Base-by-base conservation (phyloP, 2,113 vertebrate genomes). In the Psephotus haematonotus region DNA sequence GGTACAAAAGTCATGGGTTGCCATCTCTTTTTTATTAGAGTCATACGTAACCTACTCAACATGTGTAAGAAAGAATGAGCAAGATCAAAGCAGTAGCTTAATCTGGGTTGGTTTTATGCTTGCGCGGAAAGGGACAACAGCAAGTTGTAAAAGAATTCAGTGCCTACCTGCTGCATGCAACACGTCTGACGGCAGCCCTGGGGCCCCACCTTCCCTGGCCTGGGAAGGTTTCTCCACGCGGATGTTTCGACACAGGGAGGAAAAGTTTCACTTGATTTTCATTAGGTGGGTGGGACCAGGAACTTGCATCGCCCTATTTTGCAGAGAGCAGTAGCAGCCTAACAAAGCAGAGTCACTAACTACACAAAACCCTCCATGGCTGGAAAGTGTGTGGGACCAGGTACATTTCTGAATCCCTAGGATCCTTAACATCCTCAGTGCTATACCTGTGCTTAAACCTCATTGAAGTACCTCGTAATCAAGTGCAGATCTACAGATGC, bases 131-230 rank as follows among this genome's bases (percentile, higher is more conserved):
- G 33, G 3, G 18, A 95, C 47, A 92, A 91, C 23, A 81, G 46
- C 82, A 47, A 71, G 67, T 22, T 23, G 19, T 6, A 31, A 28
- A 95, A 81, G 43, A 60, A 85, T 90, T 63, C 49, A 86, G 43
- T 75, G 29, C 64, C 46, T 57, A 44, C 57, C 57, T 79, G 47
- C 47, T 25, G 20, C 2, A 0, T 31, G 31, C 72, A 53, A 43
- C 0, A 2, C 0, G 0, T 18, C 31, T 5, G 8, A 37, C 22
- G 57, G 65, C 62, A 62, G 31, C 27, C 49, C 41, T 0, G 0
- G 31, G 11, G 52, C 70, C 44, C 37, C 82, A 78, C 91, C 92
- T 20, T 5, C 67, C 47, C 52, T 16, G 39, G 15, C 39, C 49
- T 60, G 76, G 19, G 76, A 88, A 76, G 52, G 71, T 87, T 94